Base-by-base conservation (phyloP, 1,140 invertebrate genomes). In the Saccostrea cuccullata region DNA sequence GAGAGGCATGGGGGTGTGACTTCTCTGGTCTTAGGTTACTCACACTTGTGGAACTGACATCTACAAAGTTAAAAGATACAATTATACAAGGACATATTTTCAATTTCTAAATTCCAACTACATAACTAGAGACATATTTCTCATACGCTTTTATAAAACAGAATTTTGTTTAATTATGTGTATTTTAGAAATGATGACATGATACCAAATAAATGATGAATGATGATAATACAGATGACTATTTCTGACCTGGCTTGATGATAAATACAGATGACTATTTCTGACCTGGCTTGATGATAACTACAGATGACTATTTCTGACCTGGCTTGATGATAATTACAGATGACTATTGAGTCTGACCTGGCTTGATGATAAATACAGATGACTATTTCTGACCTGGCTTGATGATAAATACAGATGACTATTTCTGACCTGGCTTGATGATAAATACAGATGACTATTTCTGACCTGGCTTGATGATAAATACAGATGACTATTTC, bases 201-300 rank as follows among this genome's bases (percentile, higher is more conserved):
- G 30, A 36, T 2, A 36, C 2, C 30, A 36, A 36, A 36, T 36
- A 36, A 36, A 36, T 36, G 30, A 36, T 36, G 30, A 36, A 36
- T 36, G 30, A 36, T 36, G 30, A 36, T 36, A 36, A 0, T 36
- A 36, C 30, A 36, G 30, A 36, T 58, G 56, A 17, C 56, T 17
- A 60, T 60, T 17, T 15, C 58, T 13, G 47, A 83, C 82, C 82
- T 83, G 17, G 82, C 23, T 91, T 91, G 9, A 84, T n/a, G n/a
- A n/a, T 36, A 36, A 36, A 0, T 36, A 36, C 30, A 36, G 30
- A 36, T 58, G 56, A 17, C 56, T 17, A 60, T 60, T 17, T 15
- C 58, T 13, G 47, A 83, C 82, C 82, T 83, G 17, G 82, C 23
- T 91, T 91, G 9, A 84, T n/a, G n/a, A n/a, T 36, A 36, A 36